Evolutionary conservation across 2,113 vertebrate genomes (phyloP).

Genomic region (Platichthys stellatus): DNA sequence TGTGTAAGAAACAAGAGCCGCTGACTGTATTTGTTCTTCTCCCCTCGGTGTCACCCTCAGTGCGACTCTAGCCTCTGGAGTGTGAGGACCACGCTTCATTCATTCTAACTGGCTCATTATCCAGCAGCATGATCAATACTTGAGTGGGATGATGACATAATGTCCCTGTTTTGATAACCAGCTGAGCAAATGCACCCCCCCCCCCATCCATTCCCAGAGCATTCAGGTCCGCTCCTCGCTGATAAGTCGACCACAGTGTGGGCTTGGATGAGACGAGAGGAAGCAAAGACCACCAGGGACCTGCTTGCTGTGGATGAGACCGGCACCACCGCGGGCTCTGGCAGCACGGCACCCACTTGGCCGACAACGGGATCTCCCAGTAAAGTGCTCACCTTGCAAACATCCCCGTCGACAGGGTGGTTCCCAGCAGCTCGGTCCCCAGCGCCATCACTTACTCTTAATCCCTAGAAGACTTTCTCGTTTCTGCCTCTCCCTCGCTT

Average conservation of each 20-base stretch:
- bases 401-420: slow-evolving; percentile 54
- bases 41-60: neutral
- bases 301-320: slow-evolving; percentile 12
- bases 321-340: slow-evolving; percentile 47
- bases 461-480: slow-evolving; percentile 45
- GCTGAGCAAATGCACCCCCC: neutral
- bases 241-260: too few species aligned
- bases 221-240: too few species aligned
- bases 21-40: neutral
- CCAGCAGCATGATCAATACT: slow-evolving; percentile 14
- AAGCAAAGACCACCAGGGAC: neutral
- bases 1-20: neutral
- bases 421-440: slow-evolving; percentile 62
- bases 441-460: slow-evolving; percentile 55
- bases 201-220: neutral
- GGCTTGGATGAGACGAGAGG: neutral
- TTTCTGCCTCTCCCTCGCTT: neutral
- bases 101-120: slow-evolving; percentile 4
- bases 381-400: slow-evolving; percentile 62
- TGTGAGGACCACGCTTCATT: slow-evolving; percentile 11
- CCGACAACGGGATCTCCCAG: slow-evolving; percentile 57
- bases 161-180: slow-evolving; percentile 23
- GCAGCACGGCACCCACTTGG: slow-evolving; percentile 60
- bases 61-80: neutral
- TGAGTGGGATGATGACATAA: slow-evolving; percentile 9